Base-by-base conservation (phyloP, 1,140 invertebrate species). In the Bombus ignitus region DNA sequence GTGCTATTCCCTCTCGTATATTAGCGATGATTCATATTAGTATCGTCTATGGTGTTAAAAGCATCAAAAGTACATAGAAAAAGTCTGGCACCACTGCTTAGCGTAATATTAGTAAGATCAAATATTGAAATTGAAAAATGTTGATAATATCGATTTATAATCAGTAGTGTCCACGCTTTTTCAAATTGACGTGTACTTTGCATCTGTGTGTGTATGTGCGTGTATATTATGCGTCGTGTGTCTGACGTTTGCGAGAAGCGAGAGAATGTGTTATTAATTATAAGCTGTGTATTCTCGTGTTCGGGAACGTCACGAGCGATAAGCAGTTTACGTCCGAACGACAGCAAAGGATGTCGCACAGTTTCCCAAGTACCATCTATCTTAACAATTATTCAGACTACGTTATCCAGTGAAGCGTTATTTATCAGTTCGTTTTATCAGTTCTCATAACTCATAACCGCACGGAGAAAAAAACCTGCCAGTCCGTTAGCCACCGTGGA, bases 261-360 rank as follows among this genome's bases (percentile, higher is more conserved):
- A 90, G 84, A 91, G 81, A 91, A 79, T 68, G 77, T 72, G 65
- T 86, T 88, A 86, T 76, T 82, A 71, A 90, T 83, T 76, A 65
- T 32, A 32, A 78, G 57, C 57, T 28, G 37, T 39, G 57, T 32
- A 32, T 77, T 12, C 47, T 68, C 32, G 66, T 68, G 66, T 68
- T 68, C 22, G 47, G 5, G 5, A 53, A 22, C n/a, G 32, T 59
- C 25, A 37, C 75, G n/a, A 22, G 42, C 12, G 28, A 39, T 53
- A 70, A 80, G 78, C 79, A 57, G 28, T 70, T 37, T 76, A 32
- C 22, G 53, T 85, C 53, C 39, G 77, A 22, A 79, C 71, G 76
- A 42, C 66, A 25, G 35, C 87, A 10, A 78, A 47, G 53, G 59
- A 65, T 65, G 62, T 37, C 72, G 72, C 3, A 57, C 47, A 44